Base-by-base conservation (phyloP, 1,140 invertebrate genomes). In the Drosophila bocqueti region DNA sequence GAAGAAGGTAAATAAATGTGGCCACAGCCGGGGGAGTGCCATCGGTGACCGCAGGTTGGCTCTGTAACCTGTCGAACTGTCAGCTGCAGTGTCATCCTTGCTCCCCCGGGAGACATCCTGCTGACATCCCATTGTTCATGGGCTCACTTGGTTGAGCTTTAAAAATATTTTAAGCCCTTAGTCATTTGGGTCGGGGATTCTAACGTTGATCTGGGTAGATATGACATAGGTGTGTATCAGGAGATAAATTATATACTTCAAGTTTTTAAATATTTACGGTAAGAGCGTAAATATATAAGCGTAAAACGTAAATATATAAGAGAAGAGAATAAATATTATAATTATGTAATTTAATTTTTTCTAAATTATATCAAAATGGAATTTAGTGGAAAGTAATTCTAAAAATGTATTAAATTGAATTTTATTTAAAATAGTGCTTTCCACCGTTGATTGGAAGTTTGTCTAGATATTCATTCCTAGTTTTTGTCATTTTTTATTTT, bases 1-100 rank as follows among this genome's bases (percentile, higher is more conserved):
- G 47, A 54, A 81, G 45, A 63, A 49, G 66, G 66, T 66, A 82
- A 84, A 80, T 84, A 83, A 65, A 76, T 84, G 81, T 76, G 64
- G 81, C 81, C 81, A 71, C 81, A 84, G 67, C 31, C 36, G 42
- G 45, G 29, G 50, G 26, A 21, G 42, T 31, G 31, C 50, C 31
- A 10, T 18, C 10, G 34, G 18, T 58, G 60, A 65, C 60, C 62
- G 43, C 50, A 67, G 63, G 55, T 24, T 54, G 31, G 21, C 38
- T 55, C 67, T 58, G 58, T 47, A 55, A 45, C 66, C 55, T 57
- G 74, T 76, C 66, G 52, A 55, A 62, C 49, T 77, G 65, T 76
- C 55, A 57, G 50, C 31, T 74, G 38, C 43, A 62, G 31, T 76
- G 72, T 60, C 73, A 52, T 68, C 38, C 62, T 24, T 36, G 15